Base-by-base conservation (phyloP, 2,797 vertebrate species). In the Adelosebastes latens region DNA sequence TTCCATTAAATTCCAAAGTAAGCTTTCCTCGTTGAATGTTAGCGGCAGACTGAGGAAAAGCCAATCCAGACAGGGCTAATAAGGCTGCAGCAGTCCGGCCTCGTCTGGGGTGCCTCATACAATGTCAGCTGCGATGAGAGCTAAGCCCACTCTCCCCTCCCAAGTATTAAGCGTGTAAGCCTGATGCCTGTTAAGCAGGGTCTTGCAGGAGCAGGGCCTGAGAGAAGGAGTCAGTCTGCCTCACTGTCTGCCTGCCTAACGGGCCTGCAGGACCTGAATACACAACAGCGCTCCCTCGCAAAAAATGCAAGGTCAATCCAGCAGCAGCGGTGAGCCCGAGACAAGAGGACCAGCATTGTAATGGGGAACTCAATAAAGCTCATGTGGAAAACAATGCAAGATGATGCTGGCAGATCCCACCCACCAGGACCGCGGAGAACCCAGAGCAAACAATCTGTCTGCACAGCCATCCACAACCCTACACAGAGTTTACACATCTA, bases 331-430 rank as follows among this genome's bases (percentile, higher is more conserved):
- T 63, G 71, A 88, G 88, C 68, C 76, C 77, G 14, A 60, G 86
- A 89, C 85, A 82, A 83, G 84, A 90, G 70, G 82, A 88, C 71
- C 74, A 52, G 88, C 88, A 89, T 91, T 83, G 78, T 92, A 92
- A 94, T 91, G 91, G 90, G 90, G 90, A 92, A 92, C 89, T 91
- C 88, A 82, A 92, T 93, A 91, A 91, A 88, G 84, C 88, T 90
- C 56, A 81, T 83, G 82, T 81, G 85, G 80, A 89, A 93, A 90
- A 92, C 88, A 92, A 83, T 70, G 75, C 60, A 80, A 83, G 82
- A 85, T 6, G 69, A 73, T 80, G 68, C 79, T 46, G 88, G 78
- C 86, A 81, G 77, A 87, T 88, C 85, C 89, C 88, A 77, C 85
- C 90, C 90, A 88, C 81, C 69, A 87, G 88, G 70, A 89, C 81